Evolutionary conservation across 1,140 invertebrate genomes (phyloP).

Genomic region (Drosophila sechellia): DNA sequence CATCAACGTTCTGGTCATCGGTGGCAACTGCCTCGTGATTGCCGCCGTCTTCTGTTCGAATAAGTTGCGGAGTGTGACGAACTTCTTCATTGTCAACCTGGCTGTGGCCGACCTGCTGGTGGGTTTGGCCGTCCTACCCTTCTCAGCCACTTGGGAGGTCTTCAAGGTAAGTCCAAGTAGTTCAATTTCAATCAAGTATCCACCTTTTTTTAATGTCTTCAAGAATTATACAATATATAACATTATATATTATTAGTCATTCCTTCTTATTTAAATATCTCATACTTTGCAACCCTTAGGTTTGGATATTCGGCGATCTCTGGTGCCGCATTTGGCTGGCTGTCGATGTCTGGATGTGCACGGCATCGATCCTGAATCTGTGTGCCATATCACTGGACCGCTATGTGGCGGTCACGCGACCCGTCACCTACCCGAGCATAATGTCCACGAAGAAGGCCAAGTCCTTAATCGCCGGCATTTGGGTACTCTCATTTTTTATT

Average conservation of each 20-base stretch:
- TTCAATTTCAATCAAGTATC: background rate
- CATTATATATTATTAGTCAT: no score
- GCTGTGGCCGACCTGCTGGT: constrained; percentile 97
- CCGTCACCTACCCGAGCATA: constrained; percentile 96
- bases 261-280: no score
- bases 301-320: constrained; percentile 96
- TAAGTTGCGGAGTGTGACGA: constrained; percentile 96
- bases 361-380: constrained; percentile 96
- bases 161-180: constrained; percentile 88
- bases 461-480: constrained; percentile 94
- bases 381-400: constrained; percentile 96
- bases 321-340: constrained; percentile 97
- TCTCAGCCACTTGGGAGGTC: constrained; percentile 95
- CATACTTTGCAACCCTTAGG: constrained; percentile 85
- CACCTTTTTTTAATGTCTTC: no score
- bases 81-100: constrained; percentile 96
- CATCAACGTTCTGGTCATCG: constrained; percentile 94
- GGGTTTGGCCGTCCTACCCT: constrained; percentile 95
- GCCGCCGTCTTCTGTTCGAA: constrained; percentile 94
- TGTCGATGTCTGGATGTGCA: constrained; percentile 98
- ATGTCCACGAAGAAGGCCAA: constrained; percentile 96
- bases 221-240: no score
- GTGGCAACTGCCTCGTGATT: constrained; percentile 96
- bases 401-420: constrained; percentile 97
- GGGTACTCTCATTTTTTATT: constrained; percentile 97